Percentiles rank a stretch among this genome's conserved stretches.
These are phyloP conservation scores for Antheraea assamensis DNA, from an alignment of 2,888 invertebrate species.

Conservation along the genomic window DNA sequence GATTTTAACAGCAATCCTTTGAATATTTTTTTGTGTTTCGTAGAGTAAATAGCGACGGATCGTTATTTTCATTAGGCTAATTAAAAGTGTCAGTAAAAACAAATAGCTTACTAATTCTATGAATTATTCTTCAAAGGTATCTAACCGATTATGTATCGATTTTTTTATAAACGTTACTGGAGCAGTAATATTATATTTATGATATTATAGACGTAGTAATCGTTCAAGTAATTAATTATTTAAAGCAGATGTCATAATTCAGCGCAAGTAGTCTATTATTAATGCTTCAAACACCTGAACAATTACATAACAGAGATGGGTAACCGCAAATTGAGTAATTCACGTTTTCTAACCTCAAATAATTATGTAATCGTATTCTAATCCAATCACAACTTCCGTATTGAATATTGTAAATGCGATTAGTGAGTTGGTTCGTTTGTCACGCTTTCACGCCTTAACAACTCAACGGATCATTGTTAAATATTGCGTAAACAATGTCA, in stretches of 20 bases:
- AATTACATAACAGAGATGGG: background rate
- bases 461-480: too few relatives aligned
- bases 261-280: background rate
- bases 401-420: too few relatives aligned
- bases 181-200: background rate
- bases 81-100: background rate
- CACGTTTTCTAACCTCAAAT: background rate
- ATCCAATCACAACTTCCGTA: too few relatives aligned
- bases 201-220: background rate
- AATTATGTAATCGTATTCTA: too few relatives aligned
- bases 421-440: too few relatives aligned
- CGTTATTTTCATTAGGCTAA: background rate
- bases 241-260: background rate
- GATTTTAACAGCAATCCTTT: too few relatives aligned
- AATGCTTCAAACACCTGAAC: background rate
- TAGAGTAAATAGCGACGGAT: background rate
- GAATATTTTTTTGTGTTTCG: background rate
- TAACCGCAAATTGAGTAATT: background rate
- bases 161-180: background rate
- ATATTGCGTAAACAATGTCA: too few relatives aligned
- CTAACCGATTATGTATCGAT: background rate
- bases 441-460: too few relatives aligned
- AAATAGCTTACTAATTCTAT: background rate
- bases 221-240: slow-evolving; percentile 1
- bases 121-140: background rate